phyloP scores from a whole-genome alignment of 2,113 vertebrate genomes.

The Daphoenositta chrysoptera region DNA sequence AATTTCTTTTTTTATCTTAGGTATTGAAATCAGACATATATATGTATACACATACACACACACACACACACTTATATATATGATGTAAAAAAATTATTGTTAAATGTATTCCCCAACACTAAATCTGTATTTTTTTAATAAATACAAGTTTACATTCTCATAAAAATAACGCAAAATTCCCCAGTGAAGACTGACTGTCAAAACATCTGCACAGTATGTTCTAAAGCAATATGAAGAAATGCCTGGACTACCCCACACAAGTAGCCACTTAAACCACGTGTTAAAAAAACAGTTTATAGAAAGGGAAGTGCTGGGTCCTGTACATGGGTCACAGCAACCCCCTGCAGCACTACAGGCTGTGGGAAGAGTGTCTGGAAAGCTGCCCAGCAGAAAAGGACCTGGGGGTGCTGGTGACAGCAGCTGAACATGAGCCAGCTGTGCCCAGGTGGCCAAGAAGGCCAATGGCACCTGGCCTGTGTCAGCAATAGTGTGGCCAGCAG shows the following conservation, averaged over 20 bases:
- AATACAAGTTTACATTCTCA: neutral
- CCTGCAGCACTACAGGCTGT: neutral
- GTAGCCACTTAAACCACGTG: neutral
- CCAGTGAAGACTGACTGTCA: neutral
- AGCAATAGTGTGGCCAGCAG: neutral
- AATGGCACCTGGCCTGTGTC: neutral
- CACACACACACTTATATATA: neutral
- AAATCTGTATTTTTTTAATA: neutral
- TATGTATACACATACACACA: accelerated
- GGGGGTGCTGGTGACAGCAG: accelerated
- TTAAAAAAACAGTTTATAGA: neutral
- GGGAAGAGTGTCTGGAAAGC: neutral
- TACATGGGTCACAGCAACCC: neutral
- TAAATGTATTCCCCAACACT: neutral
- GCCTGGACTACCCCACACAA: neutral
- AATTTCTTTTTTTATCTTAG: neutral
- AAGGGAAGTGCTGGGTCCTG: neutral
- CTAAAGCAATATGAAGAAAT: neutral
- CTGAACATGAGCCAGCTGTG: neutral
- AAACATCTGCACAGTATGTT: neutral
- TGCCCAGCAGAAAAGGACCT: neutral
- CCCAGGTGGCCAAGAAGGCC: neutral
- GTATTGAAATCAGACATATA: neutral
- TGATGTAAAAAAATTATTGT: neutral
- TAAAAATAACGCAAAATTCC: neutral